Evolutionary conservation across 2,113 vertebrate genomes (phyloP).

Genomic region (Tachycineta bicolor): DNA sequence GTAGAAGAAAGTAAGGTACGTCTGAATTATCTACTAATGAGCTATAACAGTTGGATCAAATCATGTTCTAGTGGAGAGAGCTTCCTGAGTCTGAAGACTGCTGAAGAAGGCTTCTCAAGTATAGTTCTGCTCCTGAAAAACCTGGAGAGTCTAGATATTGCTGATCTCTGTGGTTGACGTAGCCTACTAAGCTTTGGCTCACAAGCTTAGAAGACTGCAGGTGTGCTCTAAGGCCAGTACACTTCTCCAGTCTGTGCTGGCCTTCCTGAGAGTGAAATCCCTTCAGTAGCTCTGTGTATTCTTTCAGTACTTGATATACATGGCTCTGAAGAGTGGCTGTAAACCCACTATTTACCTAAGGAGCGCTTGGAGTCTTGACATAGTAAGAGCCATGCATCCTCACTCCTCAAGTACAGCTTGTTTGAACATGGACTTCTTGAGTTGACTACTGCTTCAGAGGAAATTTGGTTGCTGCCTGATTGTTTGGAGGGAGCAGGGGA

Average conservation of each 20-base stretch:
- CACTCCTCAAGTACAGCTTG: background rate
- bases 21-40: background rate
- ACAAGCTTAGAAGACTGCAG: background rate
- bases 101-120: background rate
- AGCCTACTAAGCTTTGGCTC: background rate
- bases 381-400: background rate
- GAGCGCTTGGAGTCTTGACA: background rate
- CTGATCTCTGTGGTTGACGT: background rate
- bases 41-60: background rate
- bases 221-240: background rate
- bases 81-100: background rate
- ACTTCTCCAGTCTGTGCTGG: background rate
- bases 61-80: background rate
- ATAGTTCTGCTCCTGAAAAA: background rate
- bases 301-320: background rate
- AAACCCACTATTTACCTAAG: background rate
- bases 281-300: background rate
- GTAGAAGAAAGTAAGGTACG: constrained; percentile 88
- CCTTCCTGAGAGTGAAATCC: background rate
- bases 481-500: background rate
- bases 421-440: background rate
- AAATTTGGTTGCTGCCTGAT: background rate
- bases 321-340: background rate
- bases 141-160: background rate
- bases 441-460: background rate